Evolutionary conservation across 2,888 invertebrate species (phyloP).

Genomic region (Eumerus sabulonum): DNA sequence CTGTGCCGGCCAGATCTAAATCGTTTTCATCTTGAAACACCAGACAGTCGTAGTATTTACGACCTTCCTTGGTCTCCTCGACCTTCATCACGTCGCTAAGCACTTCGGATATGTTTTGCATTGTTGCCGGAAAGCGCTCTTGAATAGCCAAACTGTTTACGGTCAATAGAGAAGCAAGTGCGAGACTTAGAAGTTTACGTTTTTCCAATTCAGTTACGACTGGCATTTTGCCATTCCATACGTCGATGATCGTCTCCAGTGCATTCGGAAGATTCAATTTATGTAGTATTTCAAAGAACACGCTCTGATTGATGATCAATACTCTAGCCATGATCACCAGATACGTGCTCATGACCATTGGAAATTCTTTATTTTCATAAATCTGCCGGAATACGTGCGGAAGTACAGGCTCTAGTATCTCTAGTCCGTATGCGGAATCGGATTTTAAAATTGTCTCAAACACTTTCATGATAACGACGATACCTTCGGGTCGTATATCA

Average conservation of each 20-base stretch:
- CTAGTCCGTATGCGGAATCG: conserved; percentile 86
- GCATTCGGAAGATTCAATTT: conserved; percentile 83
- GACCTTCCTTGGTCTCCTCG: conserved; percentile 83
- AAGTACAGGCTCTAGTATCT: conserved; percentile 84
- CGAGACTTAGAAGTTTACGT: conserved; percentile 89
- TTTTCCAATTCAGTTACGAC: conserved; percentile 88
- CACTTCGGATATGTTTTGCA: conserved; percentile 87
- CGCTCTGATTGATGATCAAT: conserved; percentile 84
- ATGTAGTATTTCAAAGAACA: conserved; percentile 81
- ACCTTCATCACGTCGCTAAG: conserved; percentile 89
- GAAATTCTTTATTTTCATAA: conserved; percentile 84
- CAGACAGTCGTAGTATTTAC: conserved; percentile 77
- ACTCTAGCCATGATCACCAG: conserved; percentile 89
- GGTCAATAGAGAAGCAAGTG: conserved; percentile 85
- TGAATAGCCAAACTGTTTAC: conserved; percentile 85
- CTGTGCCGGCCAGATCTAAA: conserved; percentile 72
- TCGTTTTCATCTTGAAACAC: conserved; percentile 78
- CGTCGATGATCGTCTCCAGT: conserved; percentile 85
- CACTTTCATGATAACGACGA: conserved; percentile 86
- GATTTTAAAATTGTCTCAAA: conserved; percentile 88
- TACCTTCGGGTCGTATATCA: conserved; percentile 88
- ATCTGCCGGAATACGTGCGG: conserved; percentile 84
- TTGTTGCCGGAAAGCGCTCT: conserved; percentile 85
- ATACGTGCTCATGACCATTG: conserved; percentile 88
- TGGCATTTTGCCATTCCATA: conserved; percentile 90